A percentile compares a stretch with the other conserved stretches of the same genome.
Evolutionary conservation across 2,113 vertebrate genomes (phyloP).

Genomic region (Mastomys natalensis): DNA sequence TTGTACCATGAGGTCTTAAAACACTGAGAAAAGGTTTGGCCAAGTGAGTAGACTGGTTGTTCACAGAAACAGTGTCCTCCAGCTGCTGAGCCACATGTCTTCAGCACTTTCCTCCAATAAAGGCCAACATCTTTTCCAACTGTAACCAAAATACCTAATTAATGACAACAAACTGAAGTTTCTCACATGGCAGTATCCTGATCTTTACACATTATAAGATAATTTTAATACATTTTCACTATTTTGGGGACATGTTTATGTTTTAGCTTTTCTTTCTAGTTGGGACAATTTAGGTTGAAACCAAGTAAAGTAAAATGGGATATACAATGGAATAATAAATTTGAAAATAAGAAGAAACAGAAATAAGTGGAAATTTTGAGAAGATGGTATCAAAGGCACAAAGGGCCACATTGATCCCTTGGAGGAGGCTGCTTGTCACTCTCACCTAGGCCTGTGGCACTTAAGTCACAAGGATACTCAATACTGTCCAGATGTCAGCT

Average conservation of each 20-base stretch:
- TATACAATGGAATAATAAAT: accelerated
- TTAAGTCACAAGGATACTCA: too few relatives aligned
- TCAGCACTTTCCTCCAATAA: not conserved
- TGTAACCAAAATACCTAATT: not conserved
- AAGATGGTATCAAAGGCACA: not conserved
- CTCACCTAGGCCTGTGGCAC: not conserved
- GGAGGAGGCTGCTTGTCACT: not conserved
- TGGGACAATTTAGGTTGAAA: not conserved
- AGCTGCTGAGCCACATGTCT: not conserved
- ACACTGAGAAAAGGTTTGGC: not conserved
- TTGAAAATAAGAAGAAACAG: not conserved
- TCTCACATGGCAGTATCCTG: accelerated
- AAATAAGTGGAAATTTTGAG: not conserved
- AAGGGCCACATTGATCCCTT: accelerated
- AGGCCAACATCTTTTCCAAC: too few relatives aligned
- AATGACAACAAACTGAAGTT: not conserved
- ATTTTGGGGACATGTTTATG: not conserved
- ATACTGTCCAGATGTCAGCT: not conserved
- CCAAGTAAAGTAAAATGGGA: not conserved
- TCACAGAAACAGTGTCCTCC: not conserved
- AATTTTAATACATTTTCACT: not conserved
- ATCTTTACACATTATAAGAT: not conserved
- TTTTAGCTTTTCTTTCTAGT: not conserved
- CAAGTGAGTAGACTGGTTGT: not conserved
- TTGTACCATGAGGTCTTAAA: not conserved